phyloP scores from a whole-genome alignment of 2,797 vertebrate genomes.

The Mus caroli region DNA sequence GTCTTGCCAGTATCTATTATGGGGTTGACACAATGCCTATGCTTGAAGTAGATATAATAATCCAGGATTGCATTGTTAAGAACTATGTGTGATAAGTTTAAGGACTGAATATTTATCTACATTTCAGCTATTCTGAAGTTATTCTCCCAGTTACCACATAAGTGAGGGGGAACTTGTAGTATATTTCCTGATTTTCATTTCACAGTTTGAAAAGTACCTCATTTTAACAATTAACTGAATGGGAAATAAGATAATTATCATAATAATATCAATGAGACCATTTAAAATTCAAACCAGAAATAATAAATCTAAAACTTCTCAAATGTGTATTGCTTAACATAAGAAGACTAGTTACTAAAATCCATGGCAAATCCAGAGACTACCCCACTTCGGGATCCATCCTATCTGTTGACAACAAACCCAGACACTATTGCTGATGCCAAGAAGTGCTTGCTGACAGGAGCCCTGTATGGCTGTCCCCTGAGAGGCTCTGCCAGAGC shows the following conservation, averaged over 20 bases:
- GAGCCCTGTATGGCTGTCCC: no score
- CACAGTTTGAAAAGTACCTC: not conserved
- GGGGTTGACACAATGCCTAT: not conserved
- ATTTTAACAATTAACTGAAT: not conserved
- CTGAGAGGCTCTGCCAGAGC: no score
- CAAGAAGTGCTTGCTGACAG: no score
- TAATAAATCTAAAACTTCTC: not conserved
- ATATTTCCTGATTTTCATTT: not conserved
- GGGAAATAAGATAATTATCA: not conserved
- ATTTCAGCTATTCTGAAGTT: not conserved
- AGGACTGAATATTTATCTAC: not conserved
- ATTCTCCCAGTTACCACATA: not conserved
- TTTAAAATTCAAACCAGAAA: conserved; percentile 17
- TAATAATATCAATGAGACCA: not conserved
- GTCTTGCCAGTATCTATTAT: fast-evolving
- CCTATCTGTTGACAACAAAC: no score
- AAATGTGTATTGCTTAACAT: not conserved
- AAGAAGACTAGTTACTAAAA: not conserved
- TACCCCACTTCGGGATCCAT: no score
- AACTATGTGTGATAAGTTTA: not conserved
- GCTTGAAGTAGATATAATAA: not conserved
- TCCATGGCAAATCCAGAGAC: not conserved
- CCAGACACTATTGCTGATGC: no score
- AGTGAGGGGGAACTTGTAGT: not conserved
- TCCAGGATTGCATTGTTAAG: not conserved